These are phyloP conservation scores for Rhodinocichla rosea DNA, from an alignment of 2,113 vertebrate genomes.

Conservation along the genomic window DNA sequence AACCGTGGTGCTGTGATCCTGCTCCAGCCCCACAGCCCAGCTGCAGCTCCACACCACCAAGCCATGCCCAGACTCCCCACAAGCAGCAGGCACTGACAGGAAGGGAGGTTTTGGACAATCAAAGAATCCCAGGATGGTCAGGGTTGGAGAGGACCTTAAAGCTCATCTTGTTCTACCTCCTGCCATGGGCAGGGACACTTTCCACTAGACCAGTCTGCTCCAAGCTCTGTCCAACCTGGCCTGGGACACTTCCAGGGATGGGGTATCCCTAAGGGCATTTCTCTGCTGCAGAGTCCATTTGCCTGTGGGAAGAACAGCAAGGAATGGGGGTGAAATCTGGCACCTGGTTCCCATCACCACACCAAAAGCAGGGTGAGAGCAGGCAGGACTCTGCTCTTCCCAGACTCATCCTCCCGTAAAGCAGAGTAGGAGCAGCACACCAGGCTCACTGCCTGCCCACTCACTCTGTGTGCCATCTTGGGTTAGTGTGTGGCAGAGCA, in stretches of 20 bases:
- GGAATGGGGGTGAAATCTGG: not conserved
- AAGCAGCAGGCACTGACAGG: not conserved
- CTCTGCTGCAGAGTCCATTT: not conserved
- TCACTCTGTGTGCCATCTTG: fast-evolving
- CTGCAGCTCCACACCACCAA: fast-evolving
- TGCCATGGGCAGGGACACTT: not conserved
- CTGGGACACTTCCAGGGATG: not conserved
- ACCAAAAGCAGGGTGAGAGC: fast-evolving
- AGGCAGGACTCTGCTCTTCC: not conserved
- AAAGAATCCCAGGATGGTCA: not conserved
- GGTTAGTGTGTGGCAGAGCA: no score
- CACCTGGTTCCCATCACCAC: fast-evolving
- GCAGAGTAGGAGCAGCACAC: not conserved
- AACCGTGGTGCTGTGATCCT: fast-evolving
- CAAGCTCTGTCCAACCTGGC: not conserved
- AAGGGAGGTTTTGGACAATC: not conserved
- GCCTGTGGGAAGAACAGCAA: not conserved
- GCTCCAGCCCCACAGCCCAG: not conserved
- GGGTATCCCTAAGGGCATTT: not conserved
- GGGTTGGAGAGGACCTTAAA: not conserved
- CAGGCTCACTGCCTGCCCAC: not conserved
- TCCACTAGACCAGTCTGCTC: fast-evolving
- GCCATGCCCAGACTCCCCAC: not conserved
- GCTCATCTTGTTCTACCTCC: fast-evolving
- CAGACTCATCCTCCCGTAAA: not conserved